Conservation (phyloP, 2,797 vertebrate species). For the Neopelma chrysocephalum region DNA sequence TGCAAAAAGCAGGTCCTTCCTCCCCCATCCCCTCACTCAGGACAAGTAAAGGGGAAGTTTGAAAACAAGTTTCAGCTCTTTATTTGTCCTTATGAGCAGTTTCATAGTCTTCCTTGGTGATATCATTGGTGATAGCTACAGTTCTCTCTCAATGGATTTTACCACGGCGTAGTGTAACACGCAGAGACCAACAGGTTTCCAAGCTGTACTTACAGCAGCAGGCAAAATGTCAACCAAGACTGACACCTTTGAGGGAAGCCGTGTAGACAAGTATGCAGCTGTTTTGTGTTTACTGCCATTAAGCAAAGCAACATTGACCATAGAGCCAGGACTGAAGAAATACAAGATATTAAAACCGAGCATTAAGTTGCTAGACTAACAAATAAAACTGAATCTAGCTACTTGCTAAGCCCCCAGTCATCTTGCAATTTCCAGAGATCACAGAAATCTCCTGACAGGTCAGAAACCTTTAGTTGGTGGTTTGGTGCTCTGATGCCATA, state of each 20-base stretch:
- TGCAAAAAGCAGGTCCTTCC: conserved; percentile 53
- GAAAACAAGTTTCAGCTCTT: neutral
- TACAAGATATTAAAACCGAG: neutral
- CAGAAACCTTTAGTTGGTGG: neutral
- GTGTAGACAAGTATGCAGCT: neutral
- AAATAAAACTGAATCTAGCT: neutral
- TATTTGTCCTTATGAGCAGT: neutral
- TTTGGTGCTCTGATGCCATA: neutral
- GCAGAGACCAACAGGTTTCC: neutral
- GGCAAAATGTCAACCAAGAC: neutral
- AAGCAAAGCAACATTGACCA: neutral
- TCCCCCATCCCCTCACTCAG: neutral
- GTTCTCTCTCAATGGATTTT: neutral
- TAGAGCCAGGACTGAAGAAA: neutral
- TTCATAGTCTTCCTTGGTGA: neutral
- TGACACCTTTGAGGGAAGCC: neutral
- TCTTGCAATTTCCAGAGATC: neutral
- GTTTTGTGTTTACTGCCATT: neutral
- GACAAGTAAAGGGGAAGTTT: conserved; percentile 19
- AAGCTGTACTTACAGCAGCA: neutral
- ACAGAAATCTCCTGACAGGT: neutral
- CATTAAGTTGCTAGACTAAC: neutral
- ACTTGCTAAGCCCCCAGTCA: neutral
- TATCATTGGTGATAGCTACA: neutral
- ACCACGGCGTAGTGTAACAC: neutral